Conservation (phyloP, 1,140 invertebrate genomes). For the Drosophila seguyi region DNA sequence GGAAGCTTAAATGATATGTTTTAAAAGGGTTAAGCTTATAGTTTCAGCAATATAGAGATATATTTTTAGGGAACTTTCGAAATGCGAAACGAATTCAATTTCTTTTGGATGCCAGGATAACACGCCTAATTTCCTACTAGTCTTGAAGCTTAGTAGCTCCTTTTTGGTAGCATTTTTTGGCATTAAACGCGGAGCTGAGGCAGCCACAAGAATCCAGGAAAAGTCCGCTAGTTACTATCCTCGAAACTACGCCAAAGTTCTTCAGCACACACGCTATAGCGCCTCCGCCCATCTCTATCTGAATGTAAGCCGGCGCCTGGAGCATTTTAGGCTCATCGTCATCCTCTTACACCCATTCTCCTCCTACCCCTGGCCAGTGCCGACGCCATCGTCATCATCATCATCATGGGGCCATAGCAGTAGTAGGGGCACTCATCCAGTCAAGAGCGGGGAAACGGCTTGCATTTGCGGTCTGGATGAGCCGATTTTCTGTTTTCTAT, state of each 20-base stretch:
- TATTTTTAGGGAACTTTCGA: background rate
- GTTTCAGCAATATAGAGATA: background rate
- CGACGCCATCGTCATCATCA: constrained; percentile 12
- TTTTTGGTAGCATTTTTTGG: constrained; percentile 26
- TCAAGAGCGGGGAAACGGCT: constrained; percentile 62
- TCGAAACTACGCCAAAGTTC: background rate
- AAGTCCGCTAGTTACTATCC: constrained; percentile 21
- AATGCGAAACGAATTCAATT: too few relatives aligned
- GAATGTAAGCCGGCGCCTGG: constrained; percentile 36
- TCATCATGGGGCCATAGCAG: constrained; percentile 27
- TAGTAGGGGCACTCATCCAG: constrained; percentile 56
- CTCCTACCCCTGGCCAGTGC: background rate
- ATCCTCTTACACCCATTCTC: constrained; percentile 5
- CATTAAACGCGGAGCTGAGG: constrained; percentile 17
- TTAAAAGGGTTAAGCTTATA: background rate
- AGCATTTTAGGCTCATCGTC: constrained; percentile 47
- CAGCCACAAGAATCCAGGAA: constrained; percentile 2
- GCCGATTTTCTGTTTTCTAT: constrained; percentile 73
- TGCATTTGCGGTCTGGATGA: constrained; percentile 67
- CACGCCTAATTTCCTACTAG: background rate
- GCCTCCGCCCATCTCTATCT: background rate
- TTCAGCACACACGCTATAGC: background rate
- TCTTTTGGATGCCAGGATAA: background rate
- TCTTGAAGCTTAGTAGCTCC: constrained; percentile 6
- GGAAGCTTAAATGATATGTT: background rate